These are phyloP conservation scores for Drosophila ogumai DNA, from an alignment of 1,140 invertebrate genomes.

Conservation along the genomic window DNA sequence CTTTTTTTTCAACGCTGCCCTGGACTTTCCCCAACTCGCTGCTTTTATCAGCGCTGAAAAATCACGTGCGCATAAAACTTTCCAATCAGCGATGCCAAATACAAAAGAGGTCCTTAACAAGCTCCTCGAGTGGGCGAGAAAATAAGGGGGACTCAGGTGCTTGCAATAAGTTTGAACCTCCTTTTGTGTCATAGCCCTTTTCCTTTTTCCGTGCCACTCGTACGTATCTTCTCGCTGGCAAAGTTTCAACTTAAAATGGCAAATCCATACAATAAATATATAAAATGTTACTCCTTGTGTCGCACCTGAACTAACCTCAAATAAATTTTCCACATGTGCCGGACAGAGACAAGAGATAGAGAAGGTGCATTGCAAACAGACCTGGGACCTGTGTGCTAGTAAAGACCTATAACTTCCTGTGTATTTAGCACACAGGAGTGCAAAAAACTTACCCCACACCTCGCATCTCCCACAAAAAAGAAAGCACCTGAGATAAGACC, in stretches of 20 bases:
- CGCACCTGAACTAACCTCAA: conserved; percentile 83
- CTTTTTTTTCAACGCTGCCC: neutral
- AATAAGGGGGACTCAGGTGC: conserved; percentile 34
- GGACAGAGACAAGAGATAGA: conserved; percentile 11
- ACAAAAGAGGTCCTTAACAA: conserved; percentile 81
- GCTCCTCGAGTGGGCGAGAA: conserved; percentile 46
- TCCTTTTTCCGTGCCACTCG: conserved; percentile 24
- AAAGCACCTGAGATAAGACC: conserved; percentile 22
- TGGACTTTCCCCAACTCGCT: conserved; percentile 41
- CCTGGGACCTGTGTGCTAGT: conserved; percentile 12
- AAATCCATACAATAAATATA: conserved; percentile 84
- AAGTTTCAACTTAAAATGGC: conserved; percentile 79
- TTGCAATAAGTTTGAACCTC: conserved; percentile 72
- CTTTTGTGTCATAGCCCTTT: conserved; percentile 53
- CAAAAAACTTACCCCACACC: conserved; percentile 19
- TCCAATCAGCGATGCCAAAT: conserved; percentile 72
- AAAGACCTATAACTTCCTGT: conserved; percentile 46
- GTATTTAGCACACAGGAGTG: conserved; percentile 53
- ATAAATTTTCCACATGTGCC: conserved; percentile 80
- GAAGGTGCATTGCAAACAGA: conserved; percentile 48
- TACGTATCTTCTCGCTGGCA: conserved; percentile 51
- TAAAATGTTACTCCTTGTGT: conserved; percentile 81
- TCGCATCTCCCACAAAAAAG: neutral
- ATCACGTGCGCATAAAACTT: conserved; percentile 82
- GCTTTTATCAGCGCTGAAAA: conserved; percentile 67